Base-by-base conservation (phyloP, 2,113 vertebrate species). In the Labeo catla region DNA sequence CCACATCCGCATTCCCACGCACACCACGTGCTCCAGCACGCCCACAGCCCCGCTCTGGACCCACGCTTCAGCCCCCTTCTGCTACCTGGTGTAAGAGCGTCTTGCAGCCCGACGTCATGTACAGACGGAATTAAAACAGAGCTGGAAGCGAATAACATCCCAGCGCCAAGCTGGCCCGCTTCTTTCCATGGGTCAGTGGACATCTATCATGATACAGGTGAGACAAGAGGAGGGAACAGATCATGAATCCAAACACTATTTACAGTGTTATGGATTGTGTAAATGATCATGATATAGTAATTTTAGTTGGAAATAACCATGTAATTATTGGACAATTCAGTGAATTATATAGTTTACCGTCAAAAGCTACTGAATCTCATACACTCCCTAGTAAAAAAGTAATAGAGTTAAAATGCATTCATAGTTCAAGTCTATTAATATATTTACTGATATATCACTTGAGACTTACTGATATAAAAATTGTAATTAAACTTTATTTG, bases 151-250 rank as follows among this genome's bases (percentile, higher is more conserved):
- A 85, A 93, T 89, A 88, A 88, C 83, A 88, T 21, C 86, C 94
- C 93, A 90, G 93, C 96, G 89, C 95, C 96, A 91, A 95, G 93
- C 85, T 95, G 97, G 95, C 95, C 97, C 76, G 95, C 95, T 91
- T 96, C 97, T 70, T 96, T 98, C 86, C 97, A 98, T 4, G 97
- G 97, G 65, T 96, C 97, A 0, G 93, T 98, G 93, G 98, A 99
- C 91, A 95, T 96, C n/a, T 97, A 97, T n/a, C 57, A n/a, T 81
- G 97, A 99, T 36, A 68, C 97, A 96, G 97, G 98, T 98, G 92
- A 93, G 95, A 76, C 49, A 23, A 84, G 21, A 66, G 36, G 8
- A 28, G n/a, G 13, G 28, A 76, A 45, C 1, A 88, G 49, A 49
- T n/a, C 13, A 65, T 10, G 9, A 45, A 83, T 45, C 19, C 13